Base-by-base conservation (phyloP, 2,888 invertebrate species). In the Drosophila anomalata region DNA sequence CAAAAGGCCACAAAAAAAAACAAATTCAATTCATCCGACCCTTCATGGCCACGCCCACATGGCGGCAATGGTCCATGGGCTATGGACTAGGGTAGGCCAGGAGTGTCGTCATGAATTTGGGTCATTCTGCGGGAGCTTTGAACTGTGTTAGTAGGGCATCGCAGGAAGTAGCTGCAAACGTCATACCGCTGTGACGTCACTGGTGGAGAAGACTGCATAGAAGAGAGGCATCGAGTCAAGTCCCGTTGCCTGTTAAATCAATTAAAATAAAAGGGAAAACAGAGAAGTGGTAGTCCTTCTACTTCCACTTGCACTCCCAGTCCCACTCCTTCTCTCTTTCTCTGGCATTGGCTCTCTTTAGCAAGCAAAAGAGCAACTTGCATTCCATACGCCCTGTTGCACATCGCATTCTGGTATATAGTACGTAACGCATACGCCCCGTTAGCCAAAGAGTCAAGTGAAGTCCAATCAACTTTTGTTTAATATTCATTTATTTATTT, bases 181-280 rank as follows among this genome's bases (percentile, higher is more conserved):
- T 88, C 82, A 88, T 42, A 56, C 57, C 67, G 26, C n/a, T 14
- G 77, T 85, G 88, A 85, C 88, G 88, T 87, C 88, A 87, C 80
- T 9, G 14, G 14, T 17, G 41, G 41, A 17, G 41, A 14, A 14
- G 41, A 41, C 5, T 17, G 20, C 42, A 44, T n/a, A 1, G 55
- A 56, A 31, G 44, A 55, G 51, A 56, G 55, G n/a, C 29, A 20
- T 12, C 44, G 26, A 55, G 56, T 71, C 17, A 7, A 26, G 26
- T 26, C 26, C 26, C 46, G 56, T 22, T 22, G 5, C 2, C 42
- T 20, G 51, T 52, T 68, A 54, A 47, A 54, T 55, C 65, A 68
- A 65, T 56, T 67, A 82, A 77, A 74, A 76, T 86, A 74, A 79
- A 76, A 83, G 77, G 86, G 72, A 75, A 72, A 73, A 66, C 57